Base-by-base conservation (phyloP, 2,888 invertebrate genomes). In the Cosmopolites sordidus region DNA sequence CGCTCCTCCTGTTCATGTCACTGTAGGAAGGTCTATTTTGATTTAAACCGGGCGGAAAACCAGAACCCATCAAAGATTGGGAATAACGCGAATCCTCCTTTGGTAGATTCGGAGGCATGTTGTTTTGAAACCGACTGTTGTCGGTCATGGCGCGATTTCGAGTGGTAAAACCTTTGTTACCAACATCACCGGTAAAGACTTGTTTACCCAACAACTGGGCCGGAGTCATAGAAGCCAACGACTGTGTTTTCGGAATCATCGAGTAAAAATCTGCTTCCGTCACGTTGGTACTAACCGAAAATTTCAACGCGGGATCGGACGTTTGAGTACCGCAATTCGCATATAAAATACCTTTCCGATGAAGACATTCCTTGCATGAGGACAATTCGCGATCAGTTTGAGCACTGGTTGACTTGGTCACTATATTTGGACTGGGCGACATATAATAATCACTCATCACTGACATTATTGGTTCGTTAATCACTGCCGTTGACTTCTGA, bases 171-270 rank as follows among this genome's bases (percentile, higher is more conserved):
- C n/a, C n/a, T 9, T 27, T 33, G 33, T 5, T n/a, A n/a, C 33
- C n/a, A 33, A 12, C n/a, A 5, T 33, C 33, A 2, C 33, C 33
- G 33, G n/a, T 5, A 4, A 33, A 3, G n/a, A n/a, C n/a, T 5
- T 52, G 58, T 38, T 65, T 66, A 1, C 65, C 70, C 30, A 74
- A 60, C 2, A 74, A 59, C 58, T 74, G 73, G 9, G 74, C 75
- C 1, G 74, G 72, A 2, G 75, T 75, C 14, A 74, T 49, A 16
- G 68, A 64, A 9, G 73, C 73, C 43, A 75, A 58, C 0, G 74
- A 74, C 14, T 72, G 69, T 49, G 63, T 70, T 43, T 64, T 68
- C 2, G 67, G 62, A 6, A 65, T 60, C 37, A 64, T 66, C 8
- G 53, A 38, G 38, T 54, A 56, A 43, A 70, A 64, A 58, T 73